Base-by-base conservation (phyloP, 2,113 vertebrate species). In the Pteropus alecto region DNA sequence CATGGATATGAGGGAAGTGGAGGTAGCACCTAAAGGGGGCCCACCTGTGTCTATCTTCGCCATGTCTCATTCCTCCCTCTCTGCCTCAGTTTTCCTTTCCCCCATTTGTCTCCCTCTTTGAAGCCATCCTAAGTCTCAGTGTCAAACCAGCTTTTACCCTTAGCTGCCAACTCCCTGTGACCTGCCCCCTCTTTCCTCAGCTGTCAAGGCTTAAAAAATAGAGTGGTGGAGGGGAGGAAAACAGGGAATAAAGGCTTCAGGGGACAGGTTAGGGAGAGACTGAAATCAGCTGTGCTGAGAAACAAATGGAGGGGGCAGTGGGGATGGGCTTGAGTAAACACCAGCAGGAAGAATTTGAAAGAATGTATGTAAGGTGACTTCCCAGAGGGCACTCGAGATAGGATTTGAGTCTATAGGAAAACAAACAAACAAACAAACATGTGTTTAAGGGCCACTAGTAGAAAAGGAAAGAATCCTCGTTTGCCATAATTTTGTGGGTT, bases 271-370 rank as follows among this genome's bases (percentile, higher is more conserved):
- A 86, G 70, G 87, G 89, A 87, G 77, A 92, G 58, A 97, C 94
- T 89, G 96, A 93, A 90, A 86, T 93, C 94, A 87, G 76, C 78
- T 24, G 56, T 38, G 35, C 77, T 5, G 30, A 95, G 94, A 74
- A 91, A 46, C 96, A 96, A 94, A 89, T 89, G 97, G 93, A 82
- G 74, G 91, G 90, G 93, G 63, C 41, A 2, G 48, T 78, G 73
- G 82, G 81, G 60, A 73, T 2, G 71, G 76, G 65, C 78, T 90
- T 9, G 60, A n/a, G 87, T 41, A 58, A 90, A 93, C 33, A 96
- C 41, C 70, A 51, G 63, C 96, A 77, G 35, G 89, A 84, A 81
- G 54, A 63, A 54, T 82, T n/a, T 63, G 87, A 90, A 95, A 96
- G 68, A 56, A 67, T 48, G 12, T 2, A 22, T 63, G 48, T 84